Percentiles rank a stretch among this genome's conserved stretches.
These are phyloP conservation scores for Tromatobia lineatoria DNA, from an alignment of 2,888 invertebrate species.

Conservation along the genomic window DNA sequence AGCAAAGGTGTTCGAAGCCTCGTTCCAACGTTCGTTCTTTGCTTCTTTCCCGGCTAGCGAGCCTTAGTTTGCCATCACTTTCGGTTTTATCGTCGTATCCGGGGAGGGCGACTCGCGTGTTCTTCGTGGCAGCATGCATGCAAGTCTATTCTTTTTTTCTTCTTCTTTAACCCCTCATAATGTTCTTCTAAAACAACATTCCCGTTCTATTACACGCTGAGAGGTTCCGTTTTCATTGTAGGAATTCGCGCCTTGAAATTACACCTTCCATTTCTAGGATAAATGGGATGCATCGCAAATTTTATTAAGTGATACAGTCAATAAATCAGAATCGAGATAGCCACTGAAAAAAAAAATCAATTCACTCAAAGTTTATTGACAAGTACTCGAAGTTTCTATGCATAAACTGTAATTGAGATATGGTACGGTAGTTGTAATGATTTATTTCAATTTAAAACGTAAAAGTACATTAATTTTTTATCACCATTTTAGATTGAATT, in stretches of 20 bases:
- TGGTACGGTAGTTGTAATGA: too few species aligned
- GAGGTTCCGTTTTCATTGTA: constrained; percentile 15
- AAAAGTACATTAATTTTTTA: too few species aligned
- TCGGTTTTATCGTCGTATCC: constrained; percentile 77
- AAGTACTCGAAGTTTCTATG: too few species aligned
- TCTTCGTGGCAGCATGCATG: constrained; percentile 25
- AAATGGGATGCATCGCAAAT: neutral
- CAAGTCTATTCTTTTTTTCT: neutral
- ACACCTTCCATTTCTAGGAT: constrained; percentile 1
- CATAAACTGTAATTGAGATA: too few species aligned
- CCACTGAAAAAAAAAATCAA: neutral
- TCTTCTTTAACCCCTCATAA: constrained; percentile 16
- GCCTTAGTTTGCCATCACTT: constrained; percentile 69
- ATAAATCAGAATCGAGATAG: neutral
- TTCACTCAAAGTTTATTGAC: too few species aligned
- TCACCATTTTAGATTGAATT: too few species aligned
- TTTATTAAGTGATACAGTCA: neutral
- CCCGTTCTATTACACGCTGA: neutral
- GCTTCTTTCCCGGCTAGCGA: constrained; percentile 26
- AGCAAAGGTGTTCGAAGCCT: constrained; percentile 66
- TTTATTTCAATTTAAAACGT: too few species aligned
- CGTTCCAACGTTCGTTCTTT: constrained; percentile 35
- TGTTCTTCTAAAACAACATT: constrained; percentile 32
- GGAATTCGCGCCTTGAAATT: neutral
- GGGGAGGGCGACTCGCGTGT: constrained; percentile 49